Base-by-base conservation (phyloP, 2,888 invertebrate species). In the Lepidocyrtinus sp. region DNA sequence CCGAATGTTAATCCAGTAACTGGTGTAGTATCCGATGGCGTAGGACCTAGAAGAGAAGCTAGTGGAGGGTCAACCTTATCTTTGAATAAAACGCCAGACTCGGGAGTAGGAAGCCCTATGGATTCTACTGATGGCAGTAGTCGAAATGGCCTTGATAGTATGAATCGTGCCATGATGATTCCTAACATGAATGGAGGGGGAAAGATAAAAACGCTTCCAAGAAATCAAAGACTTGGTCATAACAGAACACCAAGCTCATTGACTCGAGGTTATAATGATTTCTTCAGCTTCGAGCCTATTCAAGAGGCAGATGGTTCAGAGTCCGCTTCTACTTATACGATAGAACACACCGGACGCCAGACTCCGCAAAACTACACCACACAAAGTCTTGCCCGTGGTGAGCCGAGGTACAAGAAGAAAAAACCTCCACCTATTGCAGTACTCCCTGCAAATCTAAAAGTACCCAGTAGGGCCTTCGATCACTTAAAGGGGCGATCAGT, bases 271-370 rank as follows among this genome's bases (percentile, higher is more conserved):
- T 27, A 65, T 45, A 77, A 77, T 19, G 77, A 77, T 55, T 77
- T 77, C 64, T 77, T 77, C 72, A 77, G 77, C 22, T 77, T 77
- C 46, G 77, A 77, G 36, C 77, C 77, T 2, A 77, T 77, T 71
- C 77, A 77, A 71, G 77, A 77, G 61, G 72, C 67, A 21, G 77
- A 77, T 17, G 65, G 77, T n/a, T 77, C 77, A 7, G 77, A 77
- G 17, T 46, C 55, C 67, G 77, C 72, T 0, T 77, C 77, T 12
- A 77, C 46, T 17, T n/a, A n/a, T n/a, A 15, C 21, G 1, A 24
- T 77, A 21, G 67, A 77, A n/a, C 19, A 64, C 15, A 12, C 45
- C 3, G 25, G 25, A 5, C n/a, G 50, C 19, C 67, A 77, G 36
- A 64, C 76, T 15, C 70, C 76, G 1, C 22, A 24, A 0, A 45